Conservation (phyloP, 2,888 invertebrate genomes). For the Cryptocephalus moraei region DNA sequence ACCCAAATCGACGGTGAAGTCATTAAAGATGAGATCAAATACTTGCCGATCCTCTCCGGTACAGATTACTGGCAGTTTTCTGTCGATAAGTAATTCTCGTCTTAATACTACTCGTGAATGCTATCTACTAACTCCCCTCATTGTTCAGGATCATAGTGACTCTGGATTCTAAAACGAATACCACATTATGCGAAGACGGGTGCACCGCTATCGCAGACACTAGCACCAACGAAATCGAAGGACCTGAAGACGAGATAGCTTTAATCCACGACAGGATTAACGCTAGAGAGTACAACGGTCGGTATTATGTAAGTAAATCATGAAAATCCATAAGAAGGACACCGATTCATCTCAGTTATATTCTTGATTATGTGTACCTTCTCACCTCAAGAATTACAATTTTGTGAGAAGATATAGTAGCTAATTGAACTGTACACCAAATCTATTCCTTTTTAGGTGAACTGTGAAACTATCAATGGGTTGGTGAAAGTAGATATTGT, state of each 20-base stretch:
- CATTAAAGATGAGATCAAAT: constrained; percentile 45
- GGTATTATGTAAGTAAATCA: constrained; percentile 25
- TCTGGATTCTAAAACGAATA: background rate
- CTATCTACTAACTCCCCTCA: background rate
- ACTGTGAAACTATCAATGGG: constrained; percentile 48
- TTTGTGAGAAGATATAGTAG: too few relatives aligned
- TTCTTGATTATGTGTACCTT: background rate
- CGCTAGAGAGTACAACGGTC: constrained; percentile 27
- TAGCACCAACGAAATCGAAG: constrained; percentile 36
- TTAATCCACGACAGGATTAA: constrained; percentile 34
- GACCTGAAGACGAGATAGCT: constrained; percentile 33
- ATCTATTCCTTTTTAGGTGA: constrained; percentile 46
- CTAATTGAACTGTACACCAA: constrained; percentile 2
- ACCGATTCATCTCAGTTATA: too few relatives aligned
- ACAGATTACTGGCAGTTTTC: constrained; percentile 55
- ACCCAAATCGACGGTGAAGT: constrained; percentile 16
- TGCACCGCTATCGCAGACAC: constrained; percentile 38
- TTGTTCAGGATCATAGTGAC: too few relatives aligned
- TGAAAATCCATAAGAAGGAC: background rate
- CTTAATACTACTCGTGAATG: background rate
- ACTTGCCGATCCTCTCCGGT: constrained; percentile 44
- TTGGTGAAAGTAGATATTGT: constrained; percentile 50
- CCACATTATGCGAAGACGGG: constrained; percentile 28
- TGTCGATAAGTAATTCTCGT: constrained; percentile 47
- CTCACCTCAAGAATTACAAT: too few relatives aligned